Evolutionary conservation across 2,113 vertebrate genomes (phyloP).

Genomic region (Promerops cafer): DNA sequence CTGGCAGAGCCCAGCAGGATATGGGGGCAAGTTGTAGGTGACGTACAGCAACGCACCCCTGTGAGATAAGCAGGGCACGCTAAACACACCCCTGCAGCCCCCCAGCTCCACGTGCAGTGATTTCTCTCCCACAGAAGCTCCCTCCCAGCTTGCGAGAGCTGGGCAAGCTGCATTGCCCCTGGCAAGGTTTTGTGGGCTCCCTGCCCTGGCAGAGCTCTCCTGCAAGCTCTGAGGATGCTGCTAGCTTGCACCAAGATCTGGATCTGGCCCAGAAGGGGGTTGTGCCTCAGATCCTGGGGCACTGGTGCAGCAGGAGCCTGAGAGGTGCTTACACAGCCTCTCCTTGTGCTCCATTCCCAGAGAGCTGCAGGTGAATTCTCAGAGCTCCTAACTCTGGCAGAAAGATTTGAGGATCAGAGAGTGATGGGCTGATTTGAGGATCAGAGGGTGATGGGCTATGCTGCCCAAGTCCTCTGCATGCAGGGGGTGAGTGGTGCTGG

Average conservation of each 20-base stretch:
- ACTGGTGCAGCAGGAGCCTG: background rate
- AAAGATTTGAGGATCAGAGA: background rate
- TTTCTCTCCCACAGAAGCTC: background rate
- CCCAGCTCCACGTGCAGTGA: rapidly evolving
- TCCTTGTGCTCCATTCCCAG: background rate
- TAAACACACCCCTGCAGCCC: background rate
- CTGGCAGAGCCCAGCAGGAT: background rate
- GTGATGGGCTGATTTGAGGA: background rate
- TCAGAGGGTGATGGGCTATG: background rate
- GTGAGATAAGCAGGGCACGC: background rate
- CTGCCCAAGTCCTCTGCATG: background rate
- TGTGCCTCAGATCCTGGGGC: background rate
- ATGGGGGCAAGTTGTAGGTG: background rate
- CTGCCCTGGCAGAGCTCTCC: background rate
- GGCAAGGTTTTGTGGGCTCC: background rate
- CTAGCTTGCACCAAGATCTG: background rate
- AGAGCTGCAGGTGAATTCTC: background rate
- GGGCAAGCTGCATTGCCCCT: background rate
- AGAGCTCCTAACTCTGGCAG: background rate
- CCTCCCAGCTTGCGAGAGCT: background rate
- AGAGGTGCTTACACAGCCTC: background rate
- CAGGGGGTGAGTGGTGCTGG: rapidly evolving
- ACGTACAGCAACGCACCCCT: rapidly evolving
- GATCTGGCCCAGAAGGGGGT: background rate
- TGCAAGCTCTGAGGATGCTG: background rate